A percentile compares a stretch with the other conserved stretches of the same genome.
Evolutionary conservation across 2,113 vertebrate genomes (phyloP).

Genomic region (Aix galericulata): DNA sequence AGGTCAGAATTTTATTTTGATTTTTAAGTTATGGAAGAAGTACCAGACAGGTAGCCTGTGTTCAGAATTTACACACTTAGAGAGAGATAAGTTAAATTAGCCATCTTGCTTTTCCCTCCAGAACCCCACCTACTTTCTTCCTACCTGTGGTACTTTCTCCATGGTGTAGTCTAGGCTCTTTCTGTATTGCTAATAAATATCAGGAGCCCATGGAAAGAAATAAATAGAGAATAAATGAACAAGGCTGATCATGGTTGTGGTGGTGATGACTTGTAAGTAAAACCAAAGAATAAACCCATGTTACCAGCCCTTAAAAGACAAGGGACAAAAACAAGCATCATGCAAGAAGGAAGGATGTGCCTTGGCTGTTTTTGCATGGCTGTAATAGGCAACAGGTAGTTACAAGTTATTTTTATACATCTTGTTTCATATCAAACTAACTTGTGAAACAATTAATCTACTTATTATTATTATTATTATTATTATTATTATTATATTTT

Average conservation of each 20-base stretch:
- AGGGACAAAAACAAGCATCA: neutral
- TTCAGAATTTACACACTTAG: neutral
- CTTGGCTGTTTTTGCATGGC: neutral
- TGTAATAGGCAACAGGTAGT: neutral
- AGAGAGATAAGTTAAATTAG: neutral
- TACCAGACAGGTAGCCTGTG: neutral
- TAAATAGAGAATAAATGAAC: neutral
- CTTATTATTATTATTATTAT: neutral
- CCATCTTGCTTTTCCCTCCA: neutral
- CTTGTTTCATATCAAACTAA: neutral
- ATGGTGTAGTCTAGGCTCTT: neutral
- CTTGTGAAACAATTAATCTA: neutral
- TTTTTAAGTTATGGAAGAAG: neutral
- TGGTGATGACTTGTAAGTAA: neutral
- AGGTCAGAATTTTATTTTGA: neutral
- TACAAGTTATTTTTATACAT: neutral
- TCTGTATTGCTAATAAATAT: neutral
- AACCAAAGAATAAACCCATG: neutral
- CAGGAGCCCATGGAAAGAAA: neutral
- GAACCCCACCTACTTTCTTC: neutral
- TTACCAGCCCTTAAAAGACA: neutral
- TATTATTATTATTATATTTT: too few species aligned
- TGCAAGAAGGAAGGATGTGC: neutral
- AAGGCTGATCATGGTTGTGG: neutral
- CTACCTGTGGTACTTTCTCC: neutral